Conservation (phyloP, 2,113 vertebrate genomes). For the Clarias batrachus region DNA sequence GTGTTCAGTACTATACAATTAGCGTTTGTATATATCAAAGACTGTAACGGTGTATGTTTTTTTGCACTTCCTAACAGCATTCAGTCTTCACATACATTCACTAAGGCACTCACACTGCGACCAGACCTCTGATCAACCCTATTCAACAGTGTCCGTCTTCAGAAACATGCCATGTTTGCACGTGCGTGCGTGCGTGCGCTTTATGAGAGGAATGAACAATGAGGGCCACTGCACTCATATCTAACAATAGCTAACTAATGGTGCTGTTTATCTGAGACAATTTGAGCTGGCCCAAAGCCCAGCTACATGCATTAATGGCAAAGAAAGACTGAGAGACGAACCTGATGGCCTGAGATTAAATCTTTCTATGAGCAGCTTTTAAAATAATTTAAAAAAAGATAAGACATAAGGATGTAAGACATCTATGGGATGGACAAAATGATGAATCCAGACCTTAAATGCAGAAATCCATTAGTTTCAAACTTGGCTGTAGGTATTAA, state of each 20-base stretch:
- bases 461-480: not conserved
- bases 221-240: conserved; percentile 32
- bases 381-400: not conserved
- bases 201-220: conserved; percentile 35
- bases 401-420: not conserved
- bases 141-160: not conserved
- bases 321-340: conserved; percentile 16
- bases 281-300: conserved; percentile 44
- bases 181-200: not conserved
- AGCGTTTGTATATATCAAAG: not conserved
- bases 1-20: conserved; percentile 54
- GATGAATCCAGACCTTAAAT: not conserved
- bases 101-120: not conserved
- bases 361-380: conserved; percentile 7
- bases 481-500: not conserved
- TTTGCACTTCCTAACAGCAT: conserved; percentile 1
- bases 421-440: not conserved
- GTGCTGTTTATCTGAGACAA: conserved; percentile 45
- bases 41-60: not conserved
- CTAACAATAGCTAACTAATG: conserved; percentile 57
- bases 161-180: not conserved
- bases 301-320: conserved; percentile 40
- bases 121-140: not conserved
- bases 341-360: not conserved
- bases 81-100: not conserved